Evolutionary conservation across 2,888 invertebrate genomes (phyloP).

Genomic region (Hirtodrosophila duncani): DNA sequence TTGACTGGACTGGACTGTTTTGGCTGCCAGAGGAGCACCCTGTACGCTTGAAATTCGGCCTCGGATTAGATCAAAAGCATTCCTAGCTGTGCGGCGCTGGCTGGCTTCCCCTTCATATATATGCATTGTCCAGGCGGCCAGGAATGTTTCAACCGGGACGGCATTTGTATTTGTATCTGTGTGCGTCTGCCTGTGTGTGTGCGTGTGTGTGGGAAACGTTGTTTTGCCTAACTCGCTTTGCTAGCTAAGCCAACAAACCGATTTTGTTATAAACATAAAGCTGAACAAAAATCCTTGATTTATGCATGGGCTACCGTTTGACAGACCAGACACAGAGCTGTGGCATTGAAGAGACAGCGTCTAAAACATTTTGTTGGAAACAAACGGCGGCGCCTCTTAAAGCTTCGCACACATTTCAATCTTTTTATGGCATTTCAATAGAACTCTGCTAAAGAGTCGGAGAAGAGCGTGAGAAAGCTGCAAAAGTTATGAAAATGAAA

Average conservation of each 20-base stretch:
- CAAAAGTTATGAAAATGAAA: conserved; percentile 60
- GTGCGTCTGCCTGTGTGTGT: conserved; percentile 8
- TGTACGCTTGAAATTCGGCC: conserved; percentile 47
- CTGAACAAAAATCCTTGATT: conserved; percentile 61
- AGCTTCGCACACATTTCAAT: conserved; percentile 58
- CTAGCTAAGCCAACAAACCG: conserved; percentile 23
- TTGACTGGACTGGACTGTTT: too few relatives aligned
- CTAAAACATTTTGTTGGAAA: conserved; percentile 11
- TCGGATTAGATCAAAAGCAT: conserved; percentile 64
- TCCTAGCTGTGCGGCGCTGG: conserved; percentile 61
- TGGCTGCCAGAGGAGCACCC: conserved; percentile 52
- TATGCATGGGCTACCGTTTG: conserved; percentile 70
- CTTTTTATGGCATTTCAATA: conserved; percentile 72
- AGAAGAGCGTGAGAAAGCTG: conserved; percentile 60
- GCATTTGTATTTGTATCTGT: conserved; percentile 15
- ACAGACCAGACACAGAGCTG: conserved; percentile 46
- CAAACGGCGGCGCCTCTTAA: conserved; percentile 64
- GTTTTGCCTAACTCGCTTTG: conserved; percentile 61
- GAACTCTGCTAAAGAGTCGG: conserved; percentile 33
- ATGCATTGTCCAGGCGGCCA: conserved; percentile 33
- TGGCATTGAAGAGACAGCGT: conserved; percentile 1
- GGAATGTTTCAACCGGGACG: conserved; percentile 49
- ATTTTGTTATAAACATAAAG: conserved; percentile 32
- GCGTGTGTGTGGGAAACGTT: conserved; percentile 61
- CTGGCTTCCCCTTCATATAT: neutral